These are phyloP conservation scores for Simalia tracyae DNA, from an alignment of 2,797 vertebrate genomes.

Conservation along the genomic window DNA sequence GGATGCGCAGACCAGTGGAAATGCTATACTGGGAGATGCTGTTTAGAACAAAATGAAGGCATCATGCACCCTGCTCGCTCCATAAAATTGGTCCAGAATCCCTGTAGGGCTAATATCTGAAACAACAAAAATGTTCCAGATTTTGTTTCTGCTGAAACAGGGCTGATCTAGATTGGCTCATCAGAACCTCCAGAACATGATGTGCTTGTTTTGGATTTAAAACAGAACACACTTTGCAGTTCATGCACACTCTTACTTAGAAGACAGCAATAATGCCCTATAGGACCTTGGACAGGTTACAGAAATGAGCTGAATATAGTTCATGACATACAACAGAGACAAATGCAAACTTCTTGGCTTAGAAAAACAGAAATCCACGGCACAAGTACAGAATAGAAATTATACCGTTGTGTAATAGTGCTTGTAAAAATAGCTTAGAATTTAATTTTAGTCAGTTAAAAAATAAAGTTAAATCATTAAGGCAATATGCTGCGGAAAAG, in stretches of 20 bases:
- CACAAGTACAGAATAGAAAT: background rate
- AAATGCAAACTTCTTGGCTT: background rate
- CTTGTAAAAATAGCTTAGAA: background rate
- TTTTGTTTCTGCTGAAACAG: too few relatives aligned
- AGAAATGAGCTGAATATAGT: background rate
- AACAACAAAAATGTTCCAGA: too few relatives aligned
- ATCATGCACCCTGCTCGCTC: too few relatives aligned
- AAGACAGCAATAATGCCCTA: background rate
- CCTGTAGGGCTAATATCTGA: too few relatives aligned
- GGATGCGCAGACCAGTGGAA: too few relatives aligned
- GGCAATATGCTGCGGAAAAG: background rate
- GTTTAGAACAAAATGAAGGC: too few relatives aligned
- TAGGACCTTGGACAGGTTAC: background rate
- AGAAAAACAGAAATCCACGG: background rate
- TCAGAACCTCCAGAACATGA: too few relatives aligned
- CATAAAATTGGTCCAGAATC: too few relatives aligned
- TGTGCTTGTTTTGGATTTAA: too few relatives aligned
- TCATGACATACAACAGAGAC: background rate
- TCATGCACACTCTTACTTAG: background rate
- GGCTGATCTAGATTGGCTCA: too few relatives aligned
- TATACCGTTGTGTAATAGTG: background rate
- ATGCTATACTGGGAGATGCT: too few relatives aligned
- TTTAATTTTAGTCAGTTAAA: background rate
- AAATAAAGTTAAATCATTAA: background rate
- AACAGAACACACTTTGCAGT: background rate